Base-by-base conservation (phyloP, 2,888 invertebrate species). In the Helleia helle region DNA sequence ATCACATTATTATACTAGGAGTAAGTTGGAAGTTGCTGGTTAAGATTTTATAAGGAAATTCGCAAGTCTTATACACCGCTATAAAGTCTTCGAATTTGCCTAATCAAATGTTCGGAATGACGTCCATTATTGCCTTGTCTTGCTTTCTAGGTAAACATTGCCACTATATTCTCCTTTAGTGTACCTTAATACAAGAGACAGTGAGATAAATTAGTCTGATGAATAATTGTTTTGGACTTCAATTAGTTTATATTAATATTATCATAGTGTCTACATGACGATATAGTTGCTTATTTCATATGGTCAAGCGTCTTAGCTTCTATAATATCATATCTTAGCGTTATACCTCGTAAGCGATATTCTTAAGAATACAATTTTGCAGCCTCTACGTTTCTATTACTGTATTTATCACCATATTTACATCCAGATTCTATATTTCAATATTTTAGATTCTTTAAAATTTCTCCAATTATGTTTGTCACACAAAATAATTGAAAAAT, bases 91-190 rank as follows among this genome's bases (percentile, higher is more conserved):
- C 42, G 40, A 58, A 75, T 77, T 75, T 71, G 70, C 71, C 62
- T 74, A 77, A 75, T 75, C 79, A 72, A 79, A 79, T 77, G 75
- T 62, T 56, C 54, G 56, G 50, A 60, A 63, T 63, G 67, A 74
- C 75, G 71, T 58, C 55, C 62, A 55, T 73, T 71, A 70, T 79
- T 81, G n/a, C n/a, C n/a, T 83, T 83, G n/a, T n/a, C n/a, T 83
- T 83, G 79, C 74, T 70, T 72, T 62, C 67, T 59, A 67, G 59
- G 61, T 79, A 81, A 83, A 80, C 76, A 80, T 69, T 62, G 63
- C 60, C 62, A 61, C 14, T 42, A n/a, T n/a, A n/a, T n/a, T n/a
- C n/a, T n/a, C n/a, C n/a, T n/a, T n/a, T n/a, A n/a, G n/a, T 65
- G 65, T 63, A 50, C 55, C 44, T 28, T 29, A 24, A 14, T 31